Conservation (phyloP, 64 coral and sea anemone species). For the Pocillopora damicornis region DNA sequence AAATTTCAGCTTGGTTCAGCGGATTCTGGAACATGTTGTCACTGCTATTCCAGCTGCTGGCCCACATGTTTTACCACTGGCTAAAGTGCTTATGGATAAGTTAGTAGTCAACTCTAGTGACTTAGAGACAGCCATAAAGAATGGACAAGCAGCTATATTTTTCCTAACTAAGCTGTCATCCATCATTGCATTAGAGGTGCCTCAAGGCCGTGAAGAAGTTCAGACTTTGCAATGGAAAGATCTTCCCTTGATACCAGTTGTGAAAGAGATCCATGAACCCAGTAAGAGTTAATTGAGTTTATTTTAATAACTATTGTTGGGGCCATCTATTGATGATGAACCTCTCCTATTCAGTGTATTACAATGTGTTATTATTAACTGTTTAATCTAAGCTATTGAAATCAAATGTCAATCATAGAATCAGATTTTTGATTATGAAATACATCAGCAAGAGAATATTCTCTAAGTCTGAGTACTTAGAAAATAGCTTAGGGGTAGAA, state of each 20-base stretch:
- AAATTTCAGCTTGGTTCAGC: conserved; percentile 9
- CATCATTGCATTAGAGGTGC: conserved; percentile 43
- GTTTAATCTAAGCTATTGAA: no score
- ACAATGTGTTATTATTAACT: no score
- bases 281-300: conserved; percentile 31
- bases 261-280: conserved; percentile 40
- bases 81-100: neutral
- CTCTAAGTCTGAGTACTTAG: no score
- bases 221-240: conserved; percentile 52
- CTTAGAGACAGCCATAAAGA: neutral
- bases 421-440: no score
- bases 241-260: conserved; percentile 43
- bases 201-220: conserved; percentile 34
- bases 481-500: no score
- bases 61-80: conserved; percentile 16
- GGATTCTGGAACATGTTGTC: conserved; percentile 41
- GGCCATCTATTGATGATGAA: no score
- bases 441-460: no score
- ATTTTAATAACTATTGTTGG: no score
- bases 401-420: no score
- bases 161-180: conserved; percentile 47
- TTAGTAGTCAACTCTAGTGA: neutral
- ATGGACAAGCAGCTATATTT: neutral
- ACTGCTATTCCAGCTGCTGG: conserved; percentile 38
- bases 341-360: no score